Evolutionary conservation across 2,888 invertebrate genomes (phyloP), one percentile per base, ranked within the genome.

Genomic region (Hydrotaea cyrtoneurina): DNA sequence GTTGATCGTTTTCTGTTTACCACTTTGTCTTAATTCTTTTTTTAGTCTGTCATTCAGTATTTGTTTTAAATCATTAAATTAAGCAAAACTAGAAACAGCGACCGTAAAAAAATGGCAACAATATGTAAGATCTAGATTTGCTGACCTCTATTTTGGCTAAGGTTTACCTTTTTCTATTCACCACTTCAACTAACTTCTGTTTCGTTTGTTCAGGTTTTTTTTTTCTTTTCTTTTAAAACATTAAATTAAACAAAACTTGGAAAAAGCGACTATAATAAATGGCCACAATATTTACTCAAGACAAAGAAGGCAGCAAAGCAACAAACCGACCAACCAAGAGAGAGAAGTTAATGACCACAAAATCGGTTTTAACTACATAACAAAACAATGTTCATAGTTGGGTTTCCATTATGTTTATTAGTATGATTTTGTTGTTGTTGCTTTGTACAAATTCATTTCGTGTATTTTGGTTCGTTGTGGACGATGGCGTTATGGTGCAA

Each of bases 321-420:
- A 31, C 31, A 31, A 50, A 50, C 2, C 2, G n/a, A 50, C 39
- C 7, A 50, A 50, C 50, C n/a, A 43, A 43, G 15, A n/a, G n/a
- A 36, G 36, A 36, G 13, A 43, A 66, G 66, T 66, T 66, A 66
- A 66, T 66, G 66, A 66, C 66, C 66, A 66, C 66, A 66, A 66
- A 59, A 59, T 59, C 66, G 36, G 2, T 64, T 66, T 23, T 59
- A 59, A 59, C 59, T 59, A 59, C 26, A 59, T 26, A 59, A 59
- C 59, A 59, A 59, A 59, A 59, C 59, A 59, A 59, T 59, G 59
- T 59, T 59, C 26, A 59, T 59, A 23, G 59, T 59, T 59, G 15
- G 59, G 59, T 59, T 23, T 59, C 23, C 26, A 59, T 26, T 26
- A 59, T 59, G 2, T 21, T 55, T 59, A 26, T 59, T 59, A 59